Evolutionary conservation across 2,888 invertebrate species (phyloP).

Genomic region (Therioaphis trifolii): DNA sequence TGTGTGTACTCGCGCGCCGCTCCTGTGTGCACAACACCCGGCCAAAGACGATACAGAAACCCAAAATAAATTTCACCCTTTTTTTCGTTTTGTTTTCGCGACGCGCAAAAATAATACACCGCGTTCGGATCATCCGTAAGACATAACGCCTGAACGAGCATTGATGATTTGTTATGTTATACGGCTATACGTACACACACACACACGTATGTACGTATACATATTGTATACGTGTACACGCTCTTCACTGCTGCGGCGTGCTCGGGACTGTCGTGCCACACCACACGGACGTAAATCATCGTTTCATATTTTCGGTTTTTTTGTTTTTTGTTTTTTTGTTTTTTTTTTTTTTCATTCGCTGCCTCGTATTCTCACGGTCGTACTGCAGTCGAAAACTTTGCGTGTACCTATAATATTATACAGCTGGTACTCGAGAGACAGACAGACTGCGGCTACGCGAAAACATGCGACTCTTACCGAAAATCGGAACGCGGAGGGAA

Average conservation of each 20-base stretch:
- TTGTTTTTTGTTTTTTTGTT: background rate
- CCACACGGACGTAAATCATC: conserved; percentile 40
- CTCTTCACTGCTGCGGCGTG: background rate
- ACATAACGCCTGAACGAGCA: conserved; percentile 61
- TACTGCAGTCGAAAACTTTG: background rate
- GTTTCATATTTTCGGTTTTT: background rate
- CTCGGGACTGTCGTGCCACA: background rate
- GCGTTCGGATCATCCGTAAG: conserved; percentile 33
- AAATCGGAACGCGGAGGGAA: background rate
- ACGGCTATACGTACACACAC: background rate
- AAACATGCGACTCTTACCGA: background rate
- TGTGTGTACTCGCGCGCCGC: background rate
- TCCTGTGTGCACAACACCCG: conserved; percentile 54
- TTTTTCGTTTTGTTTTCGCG: conserved; percentile 57
- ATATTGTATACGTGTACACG: background rate
- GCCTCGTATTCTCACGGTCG: conserved; percentile 19
- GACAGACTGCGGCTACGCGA: too few relatives aligned
- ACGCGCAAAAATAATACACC: conserved; percentile 55
- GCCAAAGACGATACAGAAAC: conserved; percentile 60
- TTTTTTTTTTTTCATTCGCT: background rate
- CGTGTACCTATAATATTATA: background rate
- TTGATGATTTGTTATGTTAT: conserved; percentile 55
- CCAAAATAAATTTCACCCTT: conserved; percentile 59
- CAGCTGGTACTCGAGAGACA: background rate
- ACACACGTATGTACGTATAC: background rate